A percentile compares a stretch with the other conserved stretches of the same genome.
phyloP scores from a whole-genome alignment of 30 jellyfish, hydroid and myxozoan genomes.

The Aurelia aurita complex sp. Pacific region DNA sequence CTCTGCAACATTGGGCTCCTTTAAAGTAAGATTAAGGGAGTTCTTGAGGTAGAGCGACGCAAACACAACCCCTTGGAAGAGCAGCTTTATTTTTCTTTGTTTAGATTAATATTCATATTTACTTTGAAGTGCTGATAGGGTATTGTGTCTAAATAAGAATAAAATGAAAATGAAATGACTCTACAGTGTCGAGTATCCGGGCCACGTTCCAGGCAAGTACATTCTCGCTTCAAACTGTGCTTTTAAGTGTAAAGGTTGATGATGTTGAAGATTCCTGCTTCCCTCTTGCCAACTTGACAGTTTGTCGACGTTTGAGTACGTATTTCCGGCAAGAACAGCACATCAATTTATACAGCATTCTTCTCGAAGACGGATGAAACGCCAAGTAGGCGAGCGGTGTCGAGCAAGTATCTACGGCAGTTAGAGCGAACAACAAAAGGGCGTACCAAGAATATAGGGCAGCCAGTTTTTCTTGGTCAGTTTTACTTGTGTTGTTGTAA shows the following conservation, averaged over 20 bases:
- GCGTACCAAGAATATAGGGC: conserved; percentile 51
- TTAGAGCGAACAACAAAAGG: conserved; percentile 19
- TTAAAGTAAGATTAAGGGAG: too few species aligned
- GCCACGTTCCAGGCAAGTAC: too few species aligned
- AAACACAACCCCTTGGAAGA: too few species aligned
- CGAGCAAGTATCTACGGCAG: conserved; percentile 43
- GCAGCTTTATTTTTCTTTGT: too few species aligned
- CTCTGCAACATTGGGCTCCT: too few species aligned
- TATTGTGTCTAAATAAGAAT: too few species aligned
- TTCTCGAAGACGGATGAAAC: conserved; percentile 37
- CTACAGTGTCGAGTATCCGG: too few species aligned
- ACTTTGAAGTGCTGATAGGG: too few species aligned
- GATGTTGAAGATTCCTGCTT: conserved; percentile 1
- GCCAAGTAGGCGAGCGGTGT: conserved; percentile 38
- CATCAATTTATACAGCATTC: conserved; percentile 19
- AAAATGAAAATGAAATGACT: too few species aligned
- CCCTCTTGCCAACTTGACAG: background rate
- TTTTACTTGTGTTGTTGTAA: background rate
- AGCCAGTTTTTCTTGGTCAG: background rate
- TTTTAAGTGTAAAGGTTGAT: conserved; percentile 1
- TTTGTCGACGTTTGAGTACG: conserved; percentile 16
- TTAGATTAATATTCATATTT: too few species aligned
- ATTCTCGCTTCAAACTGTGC: background rate
- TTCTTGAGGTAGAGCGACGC: too few species aligned
- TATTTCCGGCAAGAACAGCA: conserved; percentile 8